phyloP scores from a whole-genome alignment of 2,797 vertebrate species.

The Aselliscus stoliczkanus region DNA sequence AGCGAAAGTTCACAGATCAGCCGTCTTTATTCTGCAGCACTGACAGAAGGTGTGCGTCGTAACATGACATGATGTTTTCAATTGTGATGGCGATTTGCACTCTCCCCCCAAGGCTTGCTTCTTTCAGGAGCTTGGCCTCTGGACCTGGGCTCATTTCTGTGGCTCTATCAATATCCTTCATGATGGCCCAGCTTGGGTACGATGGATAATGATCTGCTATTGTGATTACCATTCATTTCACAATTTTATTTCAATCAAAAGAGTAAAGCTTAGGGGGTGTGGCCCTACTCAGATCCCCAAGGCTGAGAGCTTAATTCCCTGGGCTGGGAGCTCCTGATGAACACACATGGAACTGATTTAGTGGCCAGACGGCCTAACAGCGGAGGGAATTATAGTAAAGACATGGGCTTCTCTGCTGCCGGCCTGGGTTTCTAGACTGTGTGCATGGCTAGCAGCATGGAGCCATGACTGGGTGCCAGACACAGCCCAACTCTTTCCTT shows the following conservation, averaged over 20 bases:
- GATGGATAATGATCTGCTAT: conserved; percentile 48
- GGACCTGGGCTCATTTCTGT: conserved; percentile 50
- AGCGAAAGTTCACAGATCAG: neutral
- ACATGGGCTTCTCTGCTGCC: neutral
- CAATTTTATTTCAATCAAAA: conserved; percentile 66
- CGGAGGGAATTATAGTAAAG: neutral
- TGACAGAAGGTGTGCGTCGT: accelerated
- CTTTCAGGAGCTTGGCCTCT: conserved; percentile 23
- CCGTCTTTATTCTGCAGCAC: neutral
- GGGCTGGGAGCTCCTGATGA: neutral
- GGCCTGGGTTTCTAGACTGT: neutral
- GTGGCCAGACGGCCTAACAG: neutral
- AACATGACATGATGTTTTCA: neutral
- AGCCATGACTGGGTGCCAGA: neutral
- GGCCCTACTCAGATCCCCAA: neutral
- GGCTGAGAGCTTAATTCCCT: conserved; percentile 26
- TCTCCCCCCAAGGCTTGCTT: neutral
- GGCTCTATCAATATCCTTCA: conserved; percentile 55
- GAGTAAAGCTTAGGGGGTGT: conserved; percentile 47
- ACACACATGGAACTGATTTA: conserved; percentile 66
- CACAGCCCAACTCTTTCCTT: accelerated
- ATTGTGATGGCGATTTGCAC: neutral
- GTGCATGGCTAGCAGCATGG: neutral
- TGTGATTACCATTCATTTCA: conserved; percentile 63
- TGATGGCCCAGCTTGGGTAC: conserved; percentile 10